Percentiles rank a stretch among this genome's conserved stretches.
These are phyloP conservation scores for Stenodema calcarata DNA, from an alignment of 2,888 invertebrate species.

Conservation along the genomic window DNA sequence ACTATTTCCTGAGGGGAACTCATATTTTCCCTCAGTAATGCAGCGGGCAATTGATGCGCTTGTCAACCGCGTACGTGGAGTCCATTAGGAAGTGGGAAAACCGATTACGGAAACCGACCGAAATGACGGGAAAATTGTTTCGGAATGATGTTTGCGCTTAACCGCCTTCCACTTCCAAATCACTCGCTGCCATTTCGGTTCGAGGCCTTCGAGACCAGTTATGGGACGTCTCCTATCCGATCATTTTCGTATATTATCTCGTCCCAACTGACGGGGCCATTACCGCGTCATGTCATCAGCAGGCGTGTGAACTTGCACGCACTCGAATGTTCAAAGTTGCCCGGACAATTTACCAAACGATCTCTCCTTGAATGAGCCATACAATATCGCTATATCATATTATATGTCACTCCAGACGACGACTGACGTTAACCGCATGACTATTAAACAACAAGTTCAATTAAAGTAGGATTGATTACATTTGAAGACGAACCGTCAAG, in stretches of 20 bases:
- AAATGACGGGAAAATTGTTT: constrained; percentile 22
- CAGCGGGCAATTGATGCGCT: neutral
- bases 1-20: too few species aligned
- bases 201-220: neutral
- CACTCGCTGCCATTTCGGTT: neutral
- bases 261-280: neutral
- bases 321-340: neutral
- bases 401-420: too few species aligned
- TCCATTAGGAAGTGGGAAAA: neutral
- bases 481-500: too few species aligned
- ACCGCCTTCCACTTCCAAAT: neutral
- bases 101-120: constrained; percentile 1
- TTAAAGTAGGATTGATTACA: too few species aligned
- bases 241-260: neutral
- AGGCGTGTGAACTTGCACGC: neutral
- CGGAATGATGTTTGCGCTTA: constrained; percentile 16
- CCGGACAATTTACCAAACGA: too few species aligned
- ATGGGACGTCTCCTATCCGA: neutral
- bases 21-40: neutral
- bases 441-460: too few species aligned
- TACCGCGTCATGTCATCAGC: neutral
- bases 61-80: neutral
- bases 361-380: too few species aligned
- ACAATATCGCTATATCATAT: too few species aligned
- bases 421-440: too few species aligned